Evolutionary conservation across 2,113 vertebrate genomes (phyloP).

Genomic region (Mobula birostris): DNA sequence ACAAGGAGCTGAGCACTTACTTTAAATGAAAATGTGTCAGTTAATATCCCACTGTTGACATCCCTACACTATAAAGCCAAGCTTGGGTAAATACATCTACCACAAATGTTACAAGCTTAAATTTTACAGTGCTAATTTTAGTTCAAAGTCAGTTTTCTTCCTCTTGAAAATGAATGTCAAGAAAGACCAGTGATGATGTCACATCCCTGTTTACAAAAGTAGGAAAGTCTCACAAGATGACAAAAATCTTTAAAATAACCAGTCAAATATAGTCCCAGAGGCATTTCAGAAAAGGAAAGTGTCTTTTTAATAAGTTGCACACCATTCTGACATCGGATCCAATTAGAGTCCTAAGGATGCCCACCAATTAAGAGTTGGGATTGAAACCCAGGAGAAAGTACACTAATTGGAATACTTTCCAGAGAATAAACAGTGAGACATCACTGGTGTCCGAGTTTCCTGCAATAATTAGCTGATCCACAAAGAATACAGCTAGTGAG

Average conservation of each 20-base stretch:
- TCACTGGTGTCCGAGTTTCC: background rate
- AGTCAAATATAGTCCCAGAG: background rate
- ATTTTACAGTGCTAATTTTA: background rate
- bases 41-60: too few species aligned
- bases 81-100: too few species aligned
- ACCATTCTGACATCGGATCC: background rate
- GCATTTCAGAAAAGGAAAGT: background rate
- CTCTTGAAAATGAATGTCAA: background rate
- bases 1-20: too few species aligned
- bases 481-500: too few species aligned
- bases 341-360: background rate
- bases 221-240: background rate
- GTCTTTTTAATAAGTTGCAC: slow-evolving; percentile 18
- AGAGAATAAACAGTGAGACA: background rate
- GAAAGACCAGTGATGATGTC: background rate
- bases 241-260: background rate
- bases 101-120: too few species aligned
- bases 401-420: slow-evolving; percentile 23
- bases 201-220: slow-evolving; percentile 14
- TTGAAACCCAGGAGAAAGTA: background rate
- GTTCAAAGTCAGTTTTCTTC: background rate
- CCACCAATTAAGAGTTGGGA: slow-evolving; percentile 18
- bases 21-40: too few species aligned
- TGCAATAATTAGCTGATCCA: background rate
- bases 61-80: too few species aligned